Conservation (phyloP, 2,888 invertebrate species). For the Callyntrura sp. region DNA sequence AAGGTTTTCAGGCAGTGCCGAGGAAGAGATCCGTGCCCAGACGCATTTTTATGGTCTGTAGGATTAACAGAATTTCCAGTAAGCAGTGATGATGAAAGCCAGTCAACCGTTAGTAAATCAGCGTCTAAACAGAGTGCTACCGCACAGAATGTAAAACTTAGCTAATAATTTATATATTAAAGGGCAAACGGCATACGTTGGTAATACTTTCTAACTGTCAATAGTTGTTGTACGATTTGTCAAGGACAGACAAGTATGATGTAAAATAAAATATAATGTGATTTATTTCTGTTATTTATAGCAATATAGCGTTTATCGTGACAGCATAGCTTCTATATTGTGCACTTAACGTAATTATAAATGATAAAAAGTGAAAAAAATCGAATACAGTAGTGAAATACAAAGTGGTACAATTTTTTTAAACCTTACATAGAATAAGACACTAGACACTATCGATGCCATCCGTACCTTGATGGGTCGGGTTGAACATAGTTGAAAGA, state of each 20-base stretch:
- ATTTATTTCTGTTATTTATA: conserved; percentile 5
- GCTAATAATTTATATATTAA: too few relatives aligned
- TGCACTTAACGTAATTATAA: not conserved
- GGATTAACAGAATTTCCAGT: conserved; percentile 85
- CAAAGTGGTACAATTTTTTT: too few relatives aligned
- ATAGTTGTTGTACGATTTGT: too few relatives aligned
- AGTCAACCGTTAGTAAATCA: not conserved
- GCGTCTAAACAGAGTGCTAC: not conserved
- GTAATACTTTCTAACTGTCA: too few relatives aligned
- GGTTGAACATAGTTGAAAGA: not conserved
- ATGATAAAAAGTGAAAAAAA: not conserved
- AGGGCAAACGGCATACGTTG: too few relatives aligned
- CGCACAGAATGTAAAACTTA: not conserved
- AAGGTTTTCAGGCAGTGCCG: conserved; percentile 96
- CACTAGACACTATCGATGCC: too few relatives aligned
- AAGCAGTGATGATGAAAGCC: conserved; percentile 4
- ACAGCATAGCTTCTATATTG: not conserved
- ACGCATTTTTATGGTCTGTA: conserved; percentile 90
- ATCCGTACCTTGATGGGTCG: too few relatives aligned
- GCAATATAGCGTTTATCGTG: too few relatives aligned
- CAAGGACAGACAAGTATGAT: too few relatives aligned
- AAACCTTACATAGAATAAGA: too few relatives aligned
- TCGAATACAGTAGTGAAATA: too few relatives aligned
- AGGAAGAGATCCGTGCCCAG: conserved; percentile 95
- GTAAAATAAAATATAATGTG: conserved; percentile 15